Conservation (phyloP, 2,888 invertebrate species). For the Archips xylosteana region DNA sequence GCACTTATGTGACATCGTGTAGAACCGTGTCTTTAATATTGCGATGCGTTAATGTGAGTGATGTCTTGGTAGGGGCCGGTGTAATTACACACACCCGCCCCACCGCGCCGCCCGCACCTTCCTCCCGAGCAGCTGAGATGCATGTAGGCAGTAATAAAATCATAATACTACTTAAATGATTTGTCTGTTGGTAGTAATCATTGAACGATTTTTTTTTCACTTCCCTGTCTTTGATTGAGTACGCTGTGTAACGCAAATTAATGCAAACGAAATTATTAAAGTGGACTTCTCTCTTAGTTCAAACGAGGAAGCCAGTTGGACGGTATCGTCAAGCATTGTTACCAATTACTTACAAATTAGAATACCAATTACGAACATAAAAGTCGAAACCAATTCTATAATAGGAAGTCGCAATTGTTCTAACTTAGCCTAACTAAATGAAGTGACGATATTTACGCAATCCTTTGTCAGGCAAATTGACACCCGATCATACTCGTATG, state of each 20-base stretch:
- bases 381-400: slow-evolving; percentile 2
- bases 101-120: slow-evolving; percentile 45
- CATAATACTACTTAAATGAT: background rate
- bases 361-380: background rate
- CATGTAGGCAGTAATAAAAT: slow-evolving; percentile 7
- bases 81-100: slow-evolving; percentile 71
- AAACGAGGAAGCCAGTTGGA: background rate
- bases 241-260: background rate
- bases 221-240: background rate
- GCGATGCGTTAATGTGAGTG: slow-evolving; percentile 31
- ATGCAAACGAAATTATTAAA: background rate
- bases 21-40: slow-evolving; percentile 19
- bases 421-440: slow-evolving; percentile 47
- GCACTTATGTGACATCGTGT: slow-evolving; percentile 16
- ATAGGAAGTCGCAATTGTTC: slow-evolving; percentile 10
- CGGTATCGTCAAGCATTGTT: background rate
- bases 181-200: slow-evolving; percentile 12
- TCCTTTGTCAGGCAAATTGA: slow-evolving; percentile 51
- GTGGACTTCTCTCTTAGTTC: background rate
- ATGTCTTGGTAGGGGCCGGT: slow-evolving; percentile 42
- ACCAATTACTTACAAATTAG: background rate
- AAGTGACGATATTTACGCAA: slow-evolving; percentile 52
- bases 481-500: slow-evolving; percentile 43
- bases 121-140: slow-evolving; percentile 47
- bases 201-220: background rate